Conservation (phyloP, 2,797 vertebrate genomes). For the Bufotes viridis region DNA sequence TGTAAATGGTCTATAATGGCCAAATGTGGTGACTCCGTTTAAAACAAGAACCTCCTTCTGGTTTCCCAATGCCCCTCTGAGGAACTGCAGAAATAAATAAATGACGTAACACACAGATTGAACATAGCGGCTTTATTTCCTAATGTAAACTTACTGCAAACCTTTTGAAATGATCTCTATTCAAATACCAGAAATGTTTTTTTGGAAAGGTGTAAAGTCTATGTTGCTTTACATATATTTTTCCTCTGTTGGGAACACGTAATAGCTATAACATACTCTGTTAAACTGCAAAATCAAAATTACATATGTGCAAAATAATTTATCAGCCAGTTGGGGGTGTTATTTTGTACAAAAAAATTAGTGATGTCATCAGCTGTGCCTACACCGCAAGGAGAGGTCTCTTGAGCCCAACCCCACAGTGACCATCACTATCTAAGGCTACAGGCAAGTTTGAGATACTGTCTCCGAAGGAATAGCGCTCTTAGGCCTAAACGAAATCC, state of each 20-base stretch:
- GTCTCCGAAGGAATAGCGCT: not conserved
- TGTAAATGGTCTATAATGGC: too few relatives aligned
- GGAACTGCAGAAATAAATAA: too few relatives aligned
- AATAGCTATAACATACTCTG: not conserved
- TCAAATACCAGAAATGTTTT: not conserved
- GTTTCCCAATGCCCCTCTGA: too few relatives aligned
- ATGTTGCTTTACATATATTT: not conserved
- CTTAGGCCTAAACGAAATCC: not conserved
- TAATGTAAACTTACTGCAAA: slow-evolving; percentile 39
- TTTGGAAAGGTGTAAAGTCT: not conserved
- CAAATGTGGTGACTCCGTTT: too few relatives aligned
- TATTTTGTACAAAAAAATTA: not conserved
- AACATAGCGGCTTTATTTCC: slow-evolving; percentile 11
- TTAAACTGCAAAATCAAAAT: not conserved
- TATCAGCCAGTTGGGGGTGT: not conserved
- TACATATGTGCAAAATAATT: slow-evolving; percentile 46
- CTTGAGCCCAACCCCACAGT: not conserved
- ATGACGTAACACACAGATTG: not conserved
- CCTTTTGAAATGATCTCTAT: not conserved
- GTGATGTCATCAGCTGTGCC: not conserved
- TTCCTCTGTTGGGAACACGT: not conserved
- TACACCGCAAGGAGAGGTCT: too few relatives aligned
- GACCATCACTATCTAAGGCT: not conserved
- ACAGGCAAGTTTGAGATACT: not conserved
- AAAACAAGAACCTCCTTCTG: too few relatives aligned